phyloP scores from a whole-genome alignment of 2,113 vertebrate genomes.

The Ceyx melanurus region DNA sequence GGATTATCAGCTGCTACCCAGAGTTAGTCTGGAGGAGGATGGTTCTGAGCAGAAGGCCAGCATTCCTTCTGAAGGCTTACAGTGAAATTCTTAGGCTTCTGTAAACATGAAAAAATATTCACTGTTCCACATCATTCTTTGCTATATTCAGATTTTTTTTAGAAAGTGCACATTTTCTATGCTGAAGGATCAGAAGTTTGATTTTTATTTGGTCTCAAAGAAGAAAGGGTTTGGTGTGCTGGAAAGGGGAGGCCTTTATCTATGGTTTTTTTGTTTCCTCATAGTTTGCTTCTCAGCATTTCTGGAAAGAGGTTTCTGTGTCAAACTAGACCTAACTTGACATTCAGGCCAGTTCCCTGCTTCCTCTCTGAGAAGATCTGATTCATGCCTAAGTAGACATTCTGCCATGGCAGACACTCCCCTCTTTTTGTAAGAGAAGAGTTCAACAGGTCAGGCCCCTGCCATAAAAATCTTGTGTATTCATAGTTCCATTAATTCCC shows the following conservation, averaged over 20 bases:
- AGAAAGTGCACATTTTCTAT: conserved; percentile 49
- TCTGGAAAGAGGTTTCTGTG: neutral
- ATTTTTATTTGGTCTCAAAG: conserved; percentile 61
- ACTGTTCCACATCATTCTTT: conserved; percentile 19
- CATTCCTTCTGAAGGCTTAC: conserved; percentile 41
- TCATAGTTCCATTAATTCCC: neutral
- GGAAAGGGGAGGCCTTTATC: neutral
- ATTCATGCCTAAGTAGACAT: neutral
- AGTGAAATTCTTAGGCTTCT: conserved; percentile 46
- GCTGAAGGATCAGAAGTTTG: neutral
- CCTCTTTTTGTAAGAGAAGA: neutral
- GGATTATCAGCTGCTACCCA: neutral
- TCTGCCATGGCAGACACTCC: neutral
- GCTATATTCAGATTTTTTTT: conserved; percentile 23
- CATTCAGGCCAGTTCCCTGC: conserved; percentile 8
- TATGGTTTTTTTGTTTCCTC: neutral
- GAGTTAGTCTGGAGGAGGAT: conserved; percentile 31
- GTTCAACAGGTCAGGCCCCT: neutral
- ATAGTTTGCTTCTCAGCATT: conserved; percentile 5
- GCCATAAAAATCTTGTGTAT: neutral
- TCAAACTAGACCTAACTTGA: neutral
- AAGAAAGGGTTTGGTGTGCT: conserved; percentile 26
- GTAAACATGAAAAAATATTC: conserved; percentile 55
- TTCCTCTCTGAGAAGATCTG: conserved; percentile 13
- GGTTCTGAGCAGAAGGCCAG: conserved; percentile 14